Base-by-base conservation (phyloP, 2,797 vertebrate species). In the Mormyrus hasselquistii region DNA sequence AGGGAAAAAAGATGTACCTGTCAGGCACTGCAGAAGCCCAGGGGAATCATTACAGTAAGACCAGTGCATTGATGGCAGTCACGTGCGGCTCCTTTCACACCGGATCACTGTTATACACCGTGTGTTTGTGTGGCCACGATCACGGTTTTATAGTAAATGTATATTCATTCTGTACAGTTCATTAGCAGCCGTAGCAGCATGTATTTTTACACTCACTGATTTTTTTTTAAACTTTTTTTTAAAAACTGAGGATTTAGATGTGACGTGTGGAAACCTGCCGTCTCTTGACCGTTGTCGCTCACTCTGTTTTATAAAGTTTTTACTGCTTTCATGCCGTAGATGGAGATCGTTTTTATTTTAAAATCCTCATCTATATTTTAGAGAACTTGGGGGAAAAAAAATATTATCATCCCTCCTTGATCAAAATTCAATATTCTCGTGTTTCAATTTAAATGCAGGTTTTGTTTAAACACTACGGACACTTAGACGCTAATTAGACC, bases 171-270 rank as follows among this genome's bases (percentile, higher is more conserved):
- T 82, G 76, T 82, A 44, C 76, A 44, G 41, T 82, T 82, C 41
- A n/a, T 44, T 79, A 44, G 73, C 76, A 82, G 41, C 38, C 19
- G 19, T 44, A 34, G 19, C 41, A n/a, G 19, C 41, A n/a, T 79
- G 73, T 41, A 79, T 82, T 82, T 82, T 82, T 82, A 22, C 41
- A 82, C 76, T 79, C 73, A 79, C 73, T 79, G 73, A 22, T 8
- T 82, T 82, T 57, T 79, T 82, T 1, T 1, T 34, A 69, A 34
- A 34, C 29, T 3, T 4, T 19, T 79, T 79, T 79, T 79, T 73
- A 0, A 25, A 8, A 82, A 82, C 19, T 47, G 47, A 19, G 19
- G 41, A 82, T 82, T 47, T 47, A 82, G 19, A 82, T 82, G 69
- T 73, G 76, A 82, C 76, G 76, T 44, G 73, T n/a, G 38, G 34